A percentile compares a stretch with the other conserved stretches of the same genome.
phyloP scores from a whole-genome alignment of 2,888 invertebrate genomes.

The Leptinotarsa rubiginosa region DNA sequence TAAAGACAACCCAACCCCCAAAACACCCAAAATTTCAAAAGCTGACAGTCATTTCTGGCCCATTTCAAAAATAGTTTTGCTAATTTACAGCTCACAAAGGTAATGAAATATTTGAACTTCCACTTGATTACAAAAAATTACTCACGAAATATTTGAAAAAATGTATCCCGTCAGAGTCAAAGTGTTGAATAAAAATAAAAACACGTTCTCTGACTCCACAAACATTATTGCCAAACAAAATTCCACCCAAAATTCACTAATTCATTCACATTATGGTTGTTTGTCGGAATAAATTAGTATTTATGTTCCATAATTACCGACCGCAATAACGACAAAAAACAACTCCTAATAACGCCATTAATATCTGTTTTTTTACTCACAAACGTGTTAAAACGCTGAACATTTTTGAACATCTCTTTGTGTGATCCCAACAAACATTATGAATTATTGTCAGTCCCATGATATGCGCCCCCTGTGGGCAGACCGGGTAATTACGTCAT shows the following conservation, averaged over 20 bases:
- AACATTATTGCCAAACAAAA: constrained; percentile 17
- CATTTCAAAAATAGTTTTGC: too few species aligned
- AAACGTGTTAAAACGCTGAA: constrained; percentile 46
- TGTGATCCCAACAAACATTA: constrained; percentile 53
- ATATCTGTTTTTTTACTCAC: constrained; percentile 30
- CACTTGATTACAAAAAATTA: too few species aligned
- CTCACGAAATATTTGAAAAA: too few species aligned
- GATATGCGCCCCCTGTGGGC: constrained; percentile 61
- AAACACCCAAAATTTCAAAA: too few species aligned
- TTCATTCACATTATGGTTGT: constrained; percentile 37
- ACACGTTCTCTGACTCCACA: neutral
- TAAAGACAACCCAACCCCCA: too few species aligned
- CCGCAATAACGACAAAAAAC: constrained; percentile 32
- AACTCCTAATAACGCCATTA: constrained; percentile 38
- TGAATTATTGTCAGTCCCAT: constrained; percentile 63
- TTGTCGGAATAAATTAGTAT: constrained; percentile 42
- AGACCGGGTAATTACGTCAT: constrained; percentile 64
- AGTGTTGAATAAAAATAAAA: neutral
- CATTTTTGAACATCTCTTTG: constrained; percentile 42
- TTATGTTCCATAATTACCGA: constrained; percentile 40
- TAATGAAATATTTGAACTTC: too few species aligned
- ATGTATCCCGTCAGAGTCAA: neutral
- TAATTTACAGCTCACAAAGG: too few species aligned
- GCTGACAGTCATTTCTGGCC: too few species aligned
- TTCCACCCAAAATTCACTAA: constrained; percentile 29